A percentile compares a stretch with the other conserved stretches of the same genome.
Conservation (phyloP, 2,113 vertebrate species). For the Myotis davidii region DNA sequence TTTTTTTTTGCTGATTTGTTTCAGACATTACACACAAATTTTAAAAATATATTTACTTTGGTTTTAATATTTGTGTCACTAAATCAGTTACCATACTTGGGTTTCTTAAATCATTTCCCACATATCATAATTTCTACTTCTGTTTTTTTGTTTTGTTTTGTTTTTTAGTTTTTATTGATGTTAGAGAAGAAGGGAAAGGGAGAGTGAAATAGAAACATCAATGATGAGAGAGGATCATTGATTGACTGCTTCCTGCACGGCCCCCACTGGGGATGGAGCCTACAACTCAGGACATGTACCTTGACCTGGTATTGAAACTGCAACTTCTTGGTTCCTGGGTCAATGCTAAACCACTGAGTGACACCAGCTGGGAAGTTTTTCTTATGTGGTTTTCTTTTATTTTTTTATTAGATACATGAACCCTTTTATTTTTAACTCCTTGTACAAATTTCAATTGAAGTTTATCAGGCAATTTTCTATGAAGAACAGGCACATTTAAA, state of each 20-base stretch:
- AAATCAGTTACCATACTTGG: not conserved
- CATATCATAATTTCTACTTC: not conserved
- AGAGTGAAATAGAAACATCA: no score
- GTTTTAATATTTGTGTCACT: not conserved
- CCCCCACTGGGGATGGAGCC: no score
- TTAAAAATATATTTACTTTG: not conserved
- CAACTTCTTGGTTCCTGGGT: no score
- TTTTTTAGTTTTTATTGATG: no score
- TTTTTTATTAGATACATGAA: not conserved
- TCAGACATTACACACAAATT: not conserved
- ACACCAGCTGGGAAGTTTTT: no score
- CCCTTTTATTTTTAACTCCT: not conserved
- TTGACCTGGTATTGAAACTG: no score
- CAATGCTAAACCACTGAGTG: no score
- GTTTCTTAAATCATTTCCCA: not conserved
- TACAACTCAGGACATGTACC: no score
- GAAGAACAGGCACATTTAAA: not conserved
- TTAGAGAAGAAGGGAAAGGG: no score
- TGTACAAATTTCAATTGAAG: not conserved
- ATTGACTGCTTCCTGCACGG: no score
- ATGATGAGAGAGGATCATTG: no score
- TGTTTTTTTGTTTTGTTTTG: not conserved
- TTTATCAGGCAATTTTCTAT: not conserved
- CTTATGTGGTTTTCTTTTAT: no score
- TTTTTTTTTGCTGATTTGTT: not conserved